Evolutionary conservation across 1,140 invertebrate species (phyloP).

Genomic region (Lasaia peninsularis): DNA sequence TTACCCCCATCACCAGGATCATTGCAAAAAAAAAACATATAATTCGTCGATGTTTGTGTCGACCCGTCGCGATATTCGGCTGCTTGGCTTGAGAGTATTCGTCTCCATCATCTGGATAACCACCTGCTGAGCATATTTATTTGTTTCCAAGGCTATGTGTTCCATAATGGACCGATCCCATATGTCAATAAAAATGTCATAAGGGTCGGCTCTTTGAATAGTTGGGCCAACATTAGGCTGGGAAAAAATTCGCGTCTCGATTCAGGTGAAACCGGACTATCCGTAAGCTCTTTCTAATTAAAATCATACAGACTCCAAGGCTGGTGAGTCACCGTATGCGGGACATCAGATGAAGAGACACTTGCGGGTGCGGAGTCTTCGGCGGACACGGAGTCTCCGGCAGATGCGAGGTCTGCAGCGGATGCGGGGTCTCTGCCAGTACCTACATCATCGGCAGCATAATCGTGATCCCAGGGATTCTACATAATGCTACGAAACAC

Average conservation of each 20-base stretch:
- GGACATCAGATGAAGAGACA: not conserved
- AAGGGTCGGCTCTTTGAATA: not conserved
- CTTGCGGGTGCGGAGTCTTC: not conserved
- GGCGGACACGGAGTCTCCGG: too few species aligned
- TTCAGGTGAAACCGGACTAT: too few species aligned
- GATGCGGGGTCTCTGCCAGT: too few species aligned
- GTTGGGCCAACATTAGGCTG: slow-evolving; percentile 14
- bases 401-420: too few species aligned
- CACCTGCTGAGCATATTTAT: not conserved
- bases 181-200: not conserved
- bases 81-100: not conserved
- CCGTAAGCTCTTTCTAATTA: not conserved
- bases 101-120: not conserved
- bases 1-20: slow-evolving; percentile 25
- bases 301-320: not conserved
- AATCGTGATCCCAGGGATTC: too few species aligned
- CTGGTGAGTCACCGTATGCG: not conserved
- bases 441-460: too few species aligned
- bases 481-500: too few species aligned
- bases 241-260: not conserved
- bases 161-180: not conserved
- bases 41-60: not conserved
- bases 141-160: not conserved
- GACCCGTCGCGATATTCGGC: not conserved
- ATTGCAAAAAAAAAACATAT: slow-evolving; percentile 15